A percentile compares a stretch with the other conserved stretches of the same genome.
These are phyloP conservation scores for Epizoanthus fatuus DNA, from an alignment of 92 coral and sea anemone genomes.

Conservation along the genomic window DNA sequence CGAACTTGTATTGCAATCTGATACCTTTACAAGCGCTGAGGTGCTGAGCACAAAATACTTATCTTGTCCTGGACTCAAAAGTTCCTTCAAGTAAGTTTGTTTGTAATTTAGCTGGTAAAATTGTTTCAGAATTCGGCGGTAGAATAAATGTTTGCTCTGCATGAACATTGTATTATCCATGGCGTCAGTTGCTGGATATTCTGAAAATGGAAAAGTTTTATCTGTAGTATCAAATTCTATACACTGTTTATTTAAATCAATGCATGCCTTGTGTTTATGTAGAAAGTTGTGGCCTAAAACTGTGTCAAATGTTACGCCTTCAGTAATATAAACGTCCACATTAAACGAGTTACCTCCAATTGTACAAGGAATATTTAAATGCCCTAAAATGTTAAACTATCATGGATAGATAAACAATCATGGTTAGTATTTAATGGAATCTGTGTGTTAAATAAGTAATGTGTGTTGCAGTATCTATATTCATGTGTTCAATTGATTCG, in stretches of 20 bases:
- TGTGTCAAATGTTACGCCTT: not conserved
- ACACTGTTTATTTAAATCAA: not conserved
- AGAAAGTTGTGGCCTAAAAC: constrained; percentile 20
- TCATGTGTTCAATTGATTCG: not conserved
- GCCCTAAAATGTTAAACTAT: not conserved
- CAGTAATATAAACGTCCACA: not conserved
- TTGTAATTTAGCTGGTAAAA: not conserved
- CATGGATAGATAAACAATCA: not conserved
- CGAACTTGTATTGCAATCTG: not conserved
- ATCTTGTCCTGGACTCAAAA: not conserved
- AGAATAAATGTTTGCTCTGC: constrained; percentile 4
- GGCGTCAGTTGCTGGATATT: not conserved
- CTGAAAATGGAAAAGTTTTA: not conserved
- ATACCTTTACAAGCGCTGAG: constrained; percentile 1
- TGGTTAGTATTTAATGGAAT: not conserved
- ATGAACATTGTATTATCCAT: not conserved
- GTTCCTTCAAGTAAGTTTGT: not conserved
- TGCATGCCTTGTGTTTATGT: not conserved
- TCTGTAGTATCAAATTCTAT: not conserved
- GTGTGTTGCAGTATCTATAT: not conserved
- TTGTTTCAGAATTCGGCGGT: constrained; percentile 10
- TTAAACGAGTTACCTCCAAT: too few species aligned
- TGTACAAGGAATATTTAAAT: too few species aligned
- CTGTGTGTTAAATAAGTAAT: not conserved
- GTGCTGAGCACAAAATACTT: constrained; percentile 1